Conservation (phyloP, 2,888 invertebrate genomes). For the Geophilus truncorum region DNA sequence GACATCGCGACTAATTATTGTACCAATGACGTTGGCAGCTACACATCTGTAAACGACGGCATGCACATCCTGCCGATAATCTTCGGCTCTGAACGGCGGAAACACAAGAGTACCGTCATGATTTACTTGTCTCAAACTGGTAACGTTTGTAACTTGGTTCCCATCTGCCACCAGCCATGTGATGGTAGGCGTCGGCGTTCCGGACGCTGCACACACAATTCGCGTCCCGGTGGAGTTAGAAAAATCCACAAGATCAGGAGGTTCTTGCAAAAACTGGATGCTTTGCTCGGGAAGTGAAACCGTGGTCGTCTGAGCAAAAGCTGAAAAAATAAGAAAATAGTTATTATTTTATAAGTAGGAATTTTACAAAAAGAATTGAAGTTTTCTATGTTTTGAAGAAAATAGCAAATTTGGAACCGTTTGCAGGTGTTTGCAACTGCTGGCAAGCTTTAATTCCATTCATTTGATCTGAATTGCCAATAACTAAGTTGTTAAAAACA, state of each 20-base stretch:
- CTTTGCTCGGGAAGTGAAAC: slow-evolving; percentile 1
- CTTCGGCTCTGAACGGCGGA: slow-evolving; percentile 33
- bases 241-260: slow-evolving; percentile 31
- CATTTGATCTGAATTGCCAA: neutral
- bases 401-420: neutral
- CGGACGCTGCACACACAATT: slow-evolving; percentile 29
- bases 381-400: neutral
- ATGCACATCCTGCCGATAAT: slow-evolving; percentile 33
- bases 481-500: neutral
- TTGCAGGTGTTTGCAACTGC: neutral
- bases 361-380: neutral
- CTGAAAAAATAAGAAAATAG: neutral
- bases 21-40: slow-evolving; percentile 27
- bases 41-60: slow-evolving; percentile 34
- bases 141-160: slow-evolving; percentile 33
- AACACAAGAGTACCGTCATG: slow-evolving; percentile 31
- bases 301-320: neutral
- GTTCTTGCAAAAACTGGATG: slow-evolving; percentile 28
- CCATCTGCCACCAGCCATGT: slow-evolving; percentile 33
- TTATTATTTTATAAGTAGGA: too few relatives aligned
- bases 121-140: slow-evolving; percentile 30
- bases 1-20: slow-evolving; percentile 33
- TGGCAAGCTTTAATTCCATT: neutral
- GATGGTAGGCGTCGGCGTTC: slow-evolving; percentile 28
- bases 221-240: slow-evolving; percentile 33